Evolutionary conservation across 2,113 vertebrate species (phyloP).

Genomic region (Ictalurus furcatus): DNA sequence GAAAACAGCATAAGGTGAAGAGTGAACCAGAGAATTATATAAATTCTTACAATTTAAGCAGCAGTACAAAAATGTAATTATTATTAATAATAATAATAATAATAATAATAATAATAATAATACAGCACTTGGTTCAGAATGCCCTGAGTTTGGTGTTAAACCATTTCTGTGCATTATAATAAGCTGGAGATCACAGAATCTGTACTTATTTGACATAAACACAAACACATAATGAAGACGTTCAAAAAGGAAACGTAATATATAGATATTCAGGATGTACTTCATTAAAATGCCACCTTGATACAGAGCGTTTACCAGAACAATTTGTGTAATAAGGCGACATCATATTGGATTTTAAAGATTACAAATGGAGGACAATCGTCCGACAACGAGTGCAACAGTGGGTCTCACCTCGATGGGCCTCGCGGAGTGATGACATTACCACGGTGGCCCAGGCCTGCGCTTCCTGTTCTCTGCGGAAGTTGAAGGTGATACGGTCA

Average conservation of each 20-base stretch:
- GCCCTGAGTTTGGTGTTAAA: too few relatives aligned
- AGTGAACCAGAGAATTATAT: neutral
- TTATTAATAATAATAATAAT: too few relatives aligned
- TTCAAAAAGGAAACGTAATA: neutral
- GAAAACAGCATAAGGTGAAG: neutral
- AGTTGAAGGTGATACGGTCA: slow-evolving; percentile 74
- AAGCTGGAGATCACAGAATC: neutral
- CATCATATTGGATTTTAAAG: neutral
- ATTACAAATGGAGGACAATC: neutral
- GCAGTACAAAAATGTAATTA: too few relatives aligned
- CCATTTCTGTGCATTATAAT: neutral
- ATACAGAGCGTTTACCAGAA: neutral
- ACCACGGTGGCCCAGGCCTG: slow-evolving; percentile 85
- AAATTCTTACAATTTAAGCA: too few relatives aligned
- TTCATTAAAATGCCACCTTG: neutral
- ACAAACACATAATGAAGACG: neutral
- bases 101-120: too few relatives aligned
- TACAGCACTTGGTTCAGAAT: too few relatives aligned
- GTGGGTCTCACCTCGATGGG: slow-evolving; percentile 73
- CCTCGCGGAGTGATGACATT: slow-evolving; percentile 81
- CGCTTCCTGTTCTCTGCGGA: slow-evolving; percentile 80
- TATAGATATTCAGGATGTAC: neutral
- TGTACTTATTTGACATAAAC: neutral
- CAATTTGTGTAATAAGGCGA: neutral
- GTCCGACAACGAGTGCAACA: neutral